Evolutionary conservation across 2,888 invertebrate genomes (phyloP).

Genomic region (Falcaria lacertinaria): DNA sequence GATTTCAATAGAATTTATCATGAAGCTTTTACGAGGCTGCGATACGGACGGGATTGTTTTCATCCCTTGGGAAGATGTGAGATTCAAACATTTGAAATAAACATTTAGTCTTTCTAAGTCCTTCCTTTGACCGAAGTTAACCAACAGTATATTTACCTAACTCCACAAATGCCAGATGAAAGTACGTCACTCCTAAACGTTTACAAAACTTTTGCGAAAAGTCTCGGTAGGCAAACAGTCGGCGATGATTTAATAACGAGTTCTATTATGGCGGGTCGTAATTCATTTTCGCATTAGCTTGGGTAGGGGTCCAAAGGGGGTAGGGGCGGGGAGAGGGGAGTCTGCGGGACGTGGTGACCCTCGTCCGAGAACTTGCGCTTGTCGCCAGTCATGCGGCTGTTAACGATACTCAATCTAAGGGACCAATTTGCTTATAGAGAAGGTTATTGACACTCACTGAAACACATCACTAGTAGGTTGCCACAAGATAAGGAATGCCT

Average conservation of each 20-base stretch:
- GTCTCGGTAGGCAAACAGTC: constrained; percentile 6
- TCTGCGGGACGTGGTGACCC: constrained; percentile 15
- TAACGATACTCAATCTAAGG: neutral
- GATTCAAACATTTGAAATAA: neutral
- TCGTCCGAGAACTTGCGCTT: constrained; percentile 15
- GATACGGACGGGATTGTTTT: too few relatives aligned
- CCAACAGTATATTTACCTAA: neutral
- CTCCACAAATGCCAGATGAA: neutral
- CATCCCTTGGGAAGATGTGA: neutral
- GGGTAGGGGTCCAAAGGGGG: constrained; percentile 10
- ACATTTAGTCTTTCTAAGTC: neutral
- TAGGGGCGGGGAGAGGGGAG: constrained; percentile 7
- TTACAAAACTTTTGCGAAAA: neutral
- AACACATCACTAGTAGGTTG: too few relatives aligned
- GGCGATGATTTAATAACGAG: constrained; percentile 49
- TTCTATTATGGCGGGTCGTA: constrained; percentile 47
- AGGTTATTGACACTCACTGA: neutral
- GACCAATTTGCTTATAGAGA: neutral
- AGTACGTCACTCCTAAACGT: constrained; percentile 1
- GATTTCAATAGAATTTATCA: too few relatives aligned
- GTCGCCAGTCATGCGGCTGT: constrained; percentile 26
- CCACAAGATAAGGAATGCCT: too few relatives aligned
- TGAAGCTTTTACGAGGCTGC: too few relatives aligned
- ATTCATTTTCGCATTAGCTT: constrained; percentile 54
- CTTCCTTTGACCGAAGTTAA: neutral